Conservation (phyloP, 2,797 vertebrate species). For the Rhinatrema bivittatum region DNA sequence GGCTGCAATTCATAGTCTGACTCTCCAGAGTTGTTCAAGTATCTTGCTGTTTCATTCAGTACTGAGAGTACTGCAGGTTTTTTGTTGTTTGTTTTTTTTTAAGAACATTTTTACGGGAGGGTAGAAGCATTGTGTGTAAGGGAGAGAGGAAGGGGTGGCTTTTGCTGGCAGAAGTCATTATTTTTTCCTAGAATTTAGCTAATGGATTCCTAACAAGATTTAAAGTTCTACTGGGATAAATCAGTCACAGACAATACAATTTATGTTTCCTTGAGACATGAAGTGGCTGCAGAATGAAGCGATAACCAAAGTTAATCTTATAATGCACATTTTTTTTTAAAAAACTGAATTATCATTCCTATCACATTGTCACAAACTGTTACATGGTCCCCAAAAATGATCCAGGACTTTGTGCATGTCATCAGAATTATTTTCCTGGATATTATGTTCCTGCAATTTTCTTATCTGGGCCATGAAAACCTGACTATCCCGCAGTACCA, state of each 20-base stretch:
- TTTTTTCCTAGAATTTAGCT: constrained; percentile 28
- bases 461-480: too few species aligned
- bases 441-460: too few species aligned
- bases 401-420: too few species aligned
- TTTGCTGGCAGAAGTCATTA: constrained; percentile 9
- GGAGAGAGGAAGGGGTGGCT: too few species aligned
- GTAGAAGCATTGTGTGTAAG: too few species aligned
- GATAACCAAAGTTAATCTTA: constrained; percentile 1
- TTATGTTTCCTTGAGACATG: constrained; percentile 34
- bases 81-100: constrained; percentile 9
- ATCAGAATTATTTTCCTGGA: too few species aligned
- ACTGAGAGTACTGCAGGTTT: constrained; percentile 17
- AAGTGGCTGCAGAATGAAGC: constrained; percentile 20
- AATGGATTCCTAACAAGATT: constrained; percentile 50
- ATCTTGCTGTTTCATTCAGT: constrained; percentile 22
- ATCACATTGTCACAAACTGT: too few species aligned
- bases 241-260: constrained; percentile 35
- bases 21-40: too few species aligned
- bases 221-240: constrained; percentile 38
- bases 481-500: too few species aligned
- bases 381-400: too few species aligned
- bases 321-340: neutral
- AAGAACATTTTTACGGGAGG: too few species aligned
- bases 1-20: constrained; percentile 11
- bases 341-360: too few species aligned